Conservation (phyloP, 2,888 invertebrate genomes). For the Alitta virens region DNA sequence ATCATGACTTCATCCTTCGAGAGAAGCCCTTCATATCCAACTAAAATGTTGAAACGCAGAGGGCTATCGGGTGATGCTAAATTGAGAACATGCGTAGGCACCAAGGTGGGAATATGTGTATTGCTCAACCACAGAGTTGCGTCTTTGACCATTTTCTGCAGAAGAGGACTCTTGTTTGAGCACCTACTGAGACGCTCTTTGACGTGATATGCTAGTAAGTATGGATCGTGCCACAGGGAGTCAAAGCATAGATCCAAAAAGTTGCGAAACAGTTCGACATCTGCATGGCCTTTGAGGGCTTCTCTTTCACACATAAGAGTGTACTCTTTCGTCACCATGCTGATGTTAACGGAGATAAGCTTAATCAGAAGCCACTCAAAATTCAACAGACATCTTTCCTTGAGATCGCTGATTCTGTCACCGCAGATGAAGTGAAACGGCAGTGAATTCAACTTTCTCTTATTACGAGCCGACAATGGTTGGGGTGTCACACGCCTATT, state of each 20-base stretch:
- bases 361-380: conserved; percentile 22
- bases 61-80: conserved; percentile 19
- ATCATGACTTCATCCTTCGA: conserved; percentile 16
- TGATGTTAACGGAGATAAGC: conserved; percentile 17
- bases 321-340: conserved; percentile 16
- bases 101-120: conserved; percentile 17
- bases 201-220: conserved; percentile 20
- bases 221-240: conserved; percentile 21
- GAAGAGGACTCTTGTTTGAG: neutral
- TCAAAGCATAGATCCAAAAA: conserved; percentile 24
- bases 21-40: conserved; percentile 21
- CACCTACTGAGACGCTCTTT: conserved; percentile 11
- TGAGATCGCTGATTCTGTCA: conserved; percentile 7
- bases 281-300: conserved; percentile 4
- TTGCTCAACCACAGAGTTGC: conserved; percentile 15
- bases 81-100: conserved; percentile 20
- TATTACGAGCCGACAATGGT: conserved; percentile 19
- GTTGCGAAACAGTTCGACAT: conserved; percentile 11
- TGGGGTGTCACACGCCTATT: conserved; percentile 27
- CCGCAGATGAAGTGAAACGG: conserved; percentile 27
- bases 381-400: conserved; percentile 21
- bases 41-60: conserved; percentile 15
- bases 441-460: conserved; percentile 26
- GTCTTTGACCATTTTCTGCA: conserved; percentile 12
- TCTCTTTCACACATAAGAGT: neutral